Percentiles rank a stretch among this genome's conserved stretches.
Evolutionary conservation across 1,140 invertebrate genomes (phyloP).

Genomic region (Watersipora subatra): DNA sequence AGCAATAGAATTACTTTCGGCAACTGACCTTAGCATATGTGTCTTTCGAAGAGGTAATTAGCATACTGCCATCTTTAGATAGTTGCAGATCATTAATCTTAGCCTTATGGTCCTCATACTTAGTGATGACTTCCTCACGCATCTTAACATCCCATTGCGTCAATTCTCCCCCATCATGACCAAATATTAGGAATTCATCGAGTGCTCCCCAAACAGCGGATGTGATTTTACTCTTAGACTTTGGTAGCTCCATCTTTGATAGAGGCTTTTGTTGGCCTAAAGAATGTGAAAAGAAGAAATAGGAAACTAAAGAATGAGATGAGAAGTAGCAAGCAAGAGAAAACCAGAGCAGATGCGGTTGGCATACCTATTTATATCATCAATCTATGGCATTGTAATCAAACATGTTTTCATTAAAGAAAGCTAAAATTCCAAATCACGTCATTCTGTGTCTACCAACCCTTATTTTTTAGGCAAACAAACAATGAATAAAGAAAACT

Average conservation of each 20-base stretch:
- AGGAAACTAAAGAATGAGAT: no score
- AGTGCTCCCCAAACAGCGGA: slow-evolving; percentile 80
- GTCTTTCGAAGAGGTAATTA: slow-evolving; percentile 91
- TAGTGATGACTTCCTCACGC: slow-evolving; percentile 13
- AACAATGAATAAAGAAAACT: no score
- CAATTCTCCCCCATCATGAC: slow-evolving; percentile 83
- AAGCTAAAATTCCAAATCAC: no score
- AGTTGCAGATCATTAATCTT: slow-evolving; percentile 92
- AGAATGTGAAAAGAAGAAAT: not conserved
- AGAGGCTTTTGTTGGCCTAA: slow-evolving; percentile 43
- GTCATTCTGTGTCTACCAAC: no score
- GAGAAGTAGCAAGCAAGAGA: no score
- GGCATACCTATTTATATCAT: no score
- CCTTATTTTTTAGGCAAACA: no score
- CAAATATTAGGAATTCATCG: slow-evolving; percentile 81
- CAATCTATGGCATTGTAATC: no score
- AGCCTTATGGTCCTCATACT: slow-evolving; percentile 58
- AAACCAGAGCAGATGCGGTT: not conserved
- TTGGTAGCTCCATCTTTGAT: slow-evolving; percentile 17
- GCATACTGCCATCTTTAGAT: slow-evolving; percentile 82
- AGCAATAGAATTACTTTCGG: no score
- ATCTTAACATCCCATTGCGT: slow-evolving; percentile 79
- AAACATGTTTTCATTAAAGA: no score
- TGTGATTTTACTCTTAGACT: slow-evolving; percentile 59
- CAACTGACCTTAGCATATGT: slow-evolving; percentile 65